These are phyloP conservation scores for Lasioglossum figueresi DNA, from an alignment of 2,888 invertebrate species.

Conservation along the genomic window DNA sequence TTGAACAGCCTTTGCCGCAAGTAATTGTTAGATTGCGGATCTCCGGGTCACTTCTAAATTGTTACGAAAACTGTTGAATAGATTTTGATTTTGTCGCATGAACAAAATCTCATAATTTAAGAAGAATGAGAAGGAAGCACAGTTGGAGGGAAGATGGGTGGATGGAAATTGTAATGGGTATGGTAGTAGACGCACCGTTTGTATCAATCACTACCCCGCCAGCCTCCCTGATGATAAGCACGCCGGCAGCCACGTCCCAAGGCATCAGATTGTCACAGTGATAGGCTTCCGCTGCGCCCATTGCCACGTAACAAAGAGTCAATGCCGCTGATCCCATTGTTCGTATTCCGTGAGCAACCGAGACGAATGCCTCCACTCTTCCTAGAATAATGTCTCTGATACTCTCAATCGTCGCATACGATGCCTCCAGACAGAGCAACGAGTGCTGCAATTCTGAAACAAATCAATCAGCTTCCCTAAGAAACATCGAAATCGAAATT, in stretches of 20 bases:
- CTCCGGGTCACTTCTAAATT: background rate
- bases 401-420: constrained; percentile 77
- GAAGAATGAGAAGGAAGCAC: background rate
- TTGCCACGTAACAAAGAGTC: constrained; percentile 90
- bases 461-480: background rate
- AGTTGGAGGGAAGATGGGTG: background rate
- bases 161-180: background rate
- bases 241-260: constrained; percentile 93
- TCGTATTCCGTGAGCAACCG: constrained; percentile 86
- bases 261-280: constrained; percentile 90
- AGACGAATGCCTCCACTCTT: constrained; percentile 78
- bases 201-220: constrained; percentile 90
- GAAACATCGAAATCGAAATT: background rate
- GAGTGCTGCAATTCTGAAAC: constrained; percentile 75
- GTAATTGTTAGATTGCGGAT: background rate
- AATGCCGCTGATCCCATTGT: constrained; percentile 91
- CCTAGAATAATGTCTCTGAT: constrained; percentile 76
- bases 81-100: background rate
- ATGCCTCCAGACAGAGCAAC: constrained; percentile 78
- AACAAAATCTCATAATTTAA: too few species aligned
- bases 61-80: background rate
- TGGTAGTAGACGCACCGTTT: constrained; percentile 83
- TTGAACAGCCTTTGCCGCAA: background rate
- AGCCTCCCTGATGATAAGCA: constrained; percentile 90
- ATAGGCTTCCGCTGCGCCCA: constrained; percentile 89